Percentiles rank a stretch among this genome's conserved stretches.
Conservation (phyloP, 2,797 vertebrate genomes). For the Craterocephalus amniculus region DNA sequence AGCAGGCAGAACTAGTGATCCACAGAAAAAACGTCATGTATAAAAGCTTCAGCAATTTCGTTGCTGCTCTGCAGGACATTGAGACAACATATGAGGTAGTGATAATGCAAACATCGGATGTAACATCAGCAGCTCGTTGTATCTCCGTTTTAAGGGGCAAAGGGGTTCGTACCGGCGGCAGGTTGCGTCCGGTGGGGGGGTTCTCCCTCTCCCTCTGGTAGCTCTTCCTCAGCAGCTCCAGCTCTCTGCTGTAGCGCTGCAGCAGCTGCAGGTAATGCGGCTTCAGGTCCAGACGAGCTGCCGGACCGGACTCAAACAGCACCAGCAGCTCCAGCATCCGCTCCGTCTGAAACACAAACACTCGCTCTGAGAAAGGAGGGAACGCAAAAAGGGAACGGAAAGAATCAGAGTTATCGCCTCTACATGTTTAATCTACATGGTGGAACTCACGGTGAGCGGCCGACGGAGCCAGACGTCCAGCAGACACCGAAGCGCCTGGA, state of each 20-base stretch:
- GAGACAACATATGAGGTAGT: too few relatives aligned
- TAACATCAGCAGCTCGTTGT: too few relatives aligned
- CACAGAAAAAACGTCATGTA: too few relatives aligned
- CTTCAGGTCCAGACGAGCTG: slow-evolving; percentile 77
- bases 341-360: slow-evolving; percentile 75
- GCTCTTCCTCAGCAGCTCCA: slow-evolving; percentile 82
- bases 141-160: too few relatives aligned
- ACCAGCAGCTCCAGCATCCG: slow-evolving; percentile 82
- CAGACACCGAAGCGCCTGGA: slow-evolving; percentile 80
- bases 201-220: slow-evolving; percentile 84
- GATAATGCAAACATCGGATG: too few relatives aligned
- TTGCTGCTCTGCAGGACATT: too few relatives aligned
- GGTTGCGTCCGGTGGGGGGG: slow-evolving; percentile 82
- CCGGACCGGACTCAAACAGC: slow-evolving; percentile 78
- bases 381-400: too few relatives aligned
- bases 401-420: too few relatives aligned
- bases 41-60: too few relatives aligned
- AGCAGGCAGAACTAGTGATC: too few relatives aligned
- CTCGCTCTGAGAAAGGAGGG: neutral
- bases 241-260: slow-evolving; percentile 81
- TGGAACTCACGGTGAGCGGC: slow-evolving; percentile 78
- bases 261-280: slow-evolving; percentile 79
- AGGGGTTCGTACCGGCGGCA: slow-evolving; percentile 85
- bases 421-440: neutral
- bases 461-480: slow-evolving; percentile 85